phyloP scores from a whole-genome alignment of 2,888 invertebrate genomes.

The Notodonta ziczac region DNA sequence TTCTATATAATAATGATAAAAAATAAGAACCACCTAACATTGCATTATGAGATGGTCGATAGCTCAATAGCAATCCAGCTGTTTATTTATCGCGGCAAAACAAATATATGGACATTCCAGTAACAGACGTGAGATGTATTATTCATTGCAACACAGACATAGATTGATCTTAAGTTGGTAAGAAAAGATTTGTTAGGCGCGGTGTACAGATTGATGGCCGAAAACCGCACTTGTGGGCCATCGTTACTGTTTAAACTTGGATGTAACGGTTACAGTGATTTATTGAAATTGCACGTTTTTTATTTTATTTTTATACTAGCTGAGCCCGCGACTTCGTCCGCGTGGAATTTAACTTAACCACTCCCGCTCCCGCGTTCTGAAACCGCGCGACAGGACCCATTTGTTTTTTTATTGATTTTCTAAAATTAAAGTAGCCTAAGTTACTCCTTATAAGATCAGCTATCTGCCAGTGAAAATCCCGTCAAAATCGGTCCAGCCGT shows the following conservation, averaged over 20 bases:
- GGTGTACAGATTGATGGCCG: constrained; percentile 59
- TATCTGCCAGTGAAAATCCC: too few relatives aligned
- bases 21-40: constrained; percentile 23
- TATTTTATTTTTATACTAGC: too few relatives aligned
- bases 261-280: constrained; percentile 58
- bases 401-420: too few relatives aligned
- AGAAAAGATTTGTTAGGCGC: constrained; percentile 74
- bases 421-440: too few relatives aligned
- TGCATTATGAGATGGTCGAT: constrained; percentile 28
- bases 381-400: too few relatives aligned
- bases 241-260: constrained; percentile 60
- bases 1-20: not conserved
- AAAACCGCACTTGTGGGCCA: constrained; percentile 49
- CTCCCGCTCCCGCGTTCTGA: too few relatives aligned
- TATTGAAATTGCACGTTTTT: constrained; percentile 46
- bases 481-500: too few relatives aligned
- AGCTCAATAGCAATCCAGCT: constrained; percentile 32
- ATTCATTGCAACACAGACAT: constrained; percentile 60
- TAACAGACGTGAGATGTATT: constrained; percentile 51
- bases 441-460: too few relatives aligned
- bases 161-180: constrained; percentile 64
- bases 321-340: too few relatives aligned
- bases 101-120: constrained; percentile 50
- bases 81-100: constrained; percentile 40
- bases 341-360: too few relatives aligned